phyloP scores from a whole-genome alignment of 2,888 invertebrate species.

The Thecocarcelia acutangulata region DNA sequence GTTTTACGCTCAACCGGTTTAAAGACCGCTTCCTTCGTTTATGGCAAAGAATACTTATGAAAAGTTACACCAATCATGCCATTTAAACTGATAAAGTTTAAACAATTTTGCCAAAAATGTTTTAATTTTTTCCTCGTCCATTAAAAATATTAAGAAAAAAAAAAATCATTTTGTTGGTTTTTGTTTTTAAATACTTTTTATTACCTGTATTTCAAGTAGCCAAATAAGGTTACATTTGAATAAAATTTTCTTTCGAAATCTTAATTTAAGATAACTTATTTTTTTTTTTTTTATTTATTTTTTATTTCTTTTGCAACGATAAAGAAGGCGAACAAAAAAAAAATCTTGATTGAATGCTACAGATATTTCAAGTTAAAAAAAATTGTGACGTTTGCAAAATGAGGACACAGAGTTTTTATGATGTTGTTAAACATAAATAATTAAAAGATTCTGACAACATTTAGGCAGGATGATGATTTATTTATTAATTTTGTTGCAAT shows the following conservation, averaged over 20 bases:
- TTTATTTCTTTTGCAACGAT: background rate
- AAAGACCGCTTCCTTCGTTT: slow-evolving; percentile 23
- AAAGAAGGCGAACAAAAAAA: background rate
- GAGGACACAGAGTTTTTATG: background rate
- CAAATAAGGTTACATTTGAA: slow-evolving; percentile 52
- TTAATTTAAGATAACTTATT: slow-evolving; percentile 50
- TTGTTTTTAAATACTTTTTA: slow-evolving; percentile 18
- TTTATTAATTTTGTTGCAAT: too few species aligned
- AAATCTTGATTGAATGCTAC: slow-evolving; percentile 31
- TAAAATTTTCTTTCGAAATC: slow-evolving; percentile 55
- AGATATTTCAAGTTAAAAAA: slow-evolving; percentile 24
- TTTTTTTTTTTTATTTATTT: too few species aligned
- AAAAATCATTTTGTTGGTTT: background rate
- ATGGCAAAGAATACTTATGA: slow-evolving; percentile 28
- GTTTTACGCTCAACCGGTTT: background rate
- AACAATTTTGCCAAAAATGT: slow-evolving; percentile 40
- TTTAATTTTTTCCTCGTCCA: slow-evolving; percentile 12
- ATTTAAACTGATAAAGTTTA: slow-evolving; percentile 35
- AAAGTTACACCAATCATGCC: slow-evolving; percentile 15
- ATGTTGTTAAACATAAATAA: background rate
- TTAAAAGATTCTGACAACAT: background rate
- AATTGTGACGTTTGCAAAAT: slow-evolving; percentile 20
- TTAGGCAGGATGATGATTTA: background rate
- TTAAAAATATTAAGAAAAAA: background rate
- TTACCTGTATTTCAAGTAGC: slow-evolving; percentile 46